These are phyloP conservation scores for Pseudorhombus dupliciocellatus DNA, from an alignment of 2,113 vertebrate species.

Conservation along the genomic window DNA sequence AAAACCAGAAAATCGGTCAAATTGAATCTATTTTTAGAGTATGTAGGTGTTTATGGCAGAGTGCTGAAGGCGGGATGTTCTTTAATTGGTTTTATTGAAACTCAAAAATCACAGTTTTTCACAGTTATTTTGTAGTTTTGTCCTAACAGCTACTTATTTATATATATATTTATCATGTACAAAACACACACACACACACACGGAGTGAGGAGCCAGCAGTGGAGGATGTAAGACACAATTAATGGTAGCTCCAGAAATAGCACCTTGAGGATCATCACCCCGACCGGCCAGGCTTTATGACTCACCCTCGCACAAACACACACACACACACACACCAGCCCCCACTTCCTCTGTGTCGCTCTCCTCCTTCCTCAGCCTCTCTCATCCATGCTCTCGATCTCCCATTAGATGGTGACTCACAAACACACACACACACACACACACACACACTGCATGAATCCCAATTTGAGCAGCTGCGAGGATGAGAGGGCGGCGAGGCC, in stretches of 20 bases:
- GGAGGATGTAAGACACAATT: slow-evolving; percentile 60
- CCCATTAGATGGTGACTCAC: slow-evolving; percentile 63
- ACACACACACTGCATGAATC: slow-evolving; percentile 40
- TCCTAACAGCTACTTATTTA: too few species aligned
- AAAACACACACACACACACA: slow-evolving; percentile 17
- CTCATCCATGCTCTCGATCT: slow-evolving; percentile 18
- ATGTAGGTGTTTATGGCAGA: too few species aligned
- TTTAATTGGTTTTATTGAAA: too few species aligned
- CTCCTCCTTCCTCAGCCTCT: slow-evolving; percentile 9
- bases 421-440: slow-evolving; percentile 51
- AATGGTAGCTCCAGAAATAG: slow-evolving; percentile 71
- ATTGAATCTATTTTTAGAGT: too few species aligned
- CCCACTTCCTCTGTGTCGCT: background rate
- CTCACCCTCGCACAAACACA: slow-evolving; percentile 31
- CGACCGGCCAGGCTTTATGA: slow-evolving; percentile 54
- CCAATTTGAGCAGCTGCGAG: slow-evolving; percentile 55
- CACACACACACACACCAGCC: background rate
- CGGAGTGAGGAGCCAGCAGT: background rate
- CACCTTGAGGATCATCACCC: slow-evolving; percentile 65
- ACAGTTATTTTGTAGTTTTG: too few species aligned
- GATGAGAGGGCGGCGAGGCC: slow-evolving; percentile 31
- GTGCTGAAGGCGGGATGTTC: too few species aligned
- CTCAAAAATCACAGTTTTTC: too few species aligned
- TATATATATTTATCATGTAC: too few species aligned
- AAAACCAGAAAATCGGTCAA: too few species aligned